Base-by-base conservation (phyloP, 2,113 vertebrate genomes). In the Cnemophilus loriae region DNA sequence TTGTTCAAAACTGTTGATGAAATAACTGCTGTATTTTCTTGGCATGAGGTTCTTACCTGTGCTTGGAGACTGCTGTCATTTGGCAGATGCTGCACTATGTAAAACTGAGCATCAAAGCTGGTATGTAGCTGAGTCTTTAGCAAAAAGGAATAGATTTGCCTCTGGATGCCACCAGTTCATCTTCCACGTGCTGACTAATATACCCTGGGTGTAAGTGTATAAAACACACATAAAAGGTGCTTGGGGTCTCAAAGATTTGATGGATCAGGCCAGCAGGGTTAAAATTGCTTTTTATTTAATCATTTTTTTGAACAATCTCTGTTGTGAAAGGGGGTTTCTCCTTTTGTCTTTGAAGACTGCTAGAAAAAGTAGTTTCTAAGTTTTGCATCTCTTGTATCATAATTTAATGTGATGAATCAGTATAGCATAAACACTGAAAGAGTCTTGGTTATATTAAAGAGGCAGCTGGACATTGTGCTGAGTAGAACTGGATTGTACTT, bases 1-100 rank as follows among this genome's bases (percentile, higher is more conserved):
- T 95, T 88, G 32, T 84, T 79, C 46, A 53, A 73, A 95, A 67
- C 28, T 90, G n/a, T 26, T 73, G 89, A 61, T 76, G 77, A 89
- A 96, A 59, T 50, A 67, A 42, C 46, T 60, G 47, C 49, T 82
- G 14, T 71, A 61, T 90, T 83, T 92, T 68, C 64, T 63, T 94
- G 86, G 75, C 42, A 35, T 4, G 7, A 64, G 30, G 32, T 79
- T 89, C 55, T 89, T 61, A 85, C 78, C 90, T 89, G 78, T 82
- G 75, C 53, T 79, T 57, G 33, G 81, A 69, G 57, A 73, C 83
- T 59, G 61, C 69, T 92, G 74, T 60, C 49, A 56, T 37, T 42
- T 94, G 89, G 87, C 75, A 90, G 81, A 28, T 53, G 46, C 60
- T 68, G 44, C 1, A 1, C 42, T 53, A 5, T n/a, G 46, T 82